phyloP scores from a whole-genome alignment of 2,797 vertebrate genomes.

The Mionectes olivaceus region DNA sequence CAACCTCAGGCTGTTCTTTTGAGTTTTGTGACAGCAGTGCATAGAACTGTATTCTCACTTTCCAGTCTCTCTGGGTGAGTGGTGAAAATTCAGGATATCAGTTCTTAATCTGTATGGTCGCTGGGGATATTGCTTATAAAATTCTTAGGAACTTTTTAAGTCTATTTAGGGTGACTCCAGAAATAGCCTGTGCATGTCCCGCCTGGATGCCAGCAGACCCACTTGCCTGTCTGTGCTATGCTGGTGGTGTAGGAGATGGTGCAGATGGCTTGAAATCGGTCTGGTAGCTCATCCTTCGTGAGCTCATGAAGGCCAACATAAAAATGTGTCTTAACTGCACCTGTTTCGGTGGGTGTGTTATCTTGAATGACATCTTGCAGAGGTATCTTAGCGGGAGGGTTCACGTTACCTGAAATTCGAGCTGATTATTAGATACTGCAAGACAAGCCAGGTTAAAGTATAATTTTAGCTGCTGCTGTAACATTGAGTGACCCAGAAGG shows the following conservation, averaged over 20 bases:
- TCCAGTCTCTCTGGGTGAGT: neutral
- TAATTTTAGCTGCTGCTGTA: neutral
- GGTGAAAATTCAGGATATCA: neutral
- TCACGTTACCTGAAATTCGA: neutral
- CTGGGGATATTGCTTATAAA: neutral
- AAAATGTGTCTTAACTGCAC: neutral
- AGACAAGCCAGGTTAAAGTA: neutral
- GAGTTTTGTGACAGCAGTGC: neutral
- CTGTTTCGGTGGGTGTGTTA: neutral
- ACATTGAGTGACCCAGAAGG: neutral
- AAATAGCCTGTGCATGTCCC: neutral
- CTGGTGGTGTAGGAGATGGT: neutral
- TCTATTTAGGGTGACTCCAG: neutral
- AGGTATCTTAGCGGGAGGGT: neutral
- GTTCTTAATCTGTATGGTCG: neutral
- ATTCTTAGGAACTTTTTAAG: neutral
- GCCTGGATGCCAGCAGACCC: rapidly evolving
- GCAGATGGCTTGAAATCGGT: neutral
- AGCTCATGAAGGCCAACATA: neutral
- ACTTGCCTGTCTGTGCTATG: neutral
- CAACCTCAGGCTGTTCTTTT: neutral
- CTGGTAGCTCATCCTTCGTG: neutral
- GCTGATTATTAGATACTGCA: neutral
- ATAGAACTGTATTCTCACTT: neutral
- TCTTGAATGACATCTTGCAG: neutral